Conservation (phyloP, 2,797 vertebrate species). For the Graptemys geographica region DNA sequence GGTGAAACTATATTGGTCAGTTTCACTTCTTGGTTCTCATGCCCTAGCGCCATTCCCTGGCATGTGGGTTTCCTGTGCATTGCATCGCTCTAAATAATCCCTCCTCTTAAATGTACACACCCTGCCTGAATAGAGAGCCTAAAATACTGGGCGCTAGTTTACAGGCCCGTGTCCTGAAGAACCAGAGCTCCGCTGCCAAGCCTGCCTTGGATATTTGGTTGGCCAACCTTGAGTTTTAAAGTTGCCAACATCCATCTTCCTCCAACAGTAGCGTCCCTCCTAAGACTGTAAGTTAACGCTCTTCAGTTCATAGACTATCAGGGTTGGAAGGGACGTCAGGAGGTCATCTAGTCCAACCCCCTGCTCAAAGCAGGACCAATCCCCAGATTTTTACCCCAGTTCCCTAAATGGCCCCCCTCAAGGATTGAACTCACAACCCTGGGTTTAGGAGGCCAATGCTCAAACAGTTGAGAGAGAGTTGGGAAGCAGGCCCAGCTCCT, state of each 20-base stretch:
- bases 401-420: no score
- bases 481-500: background rate
- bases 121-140: background rate
- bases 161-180: background rate
- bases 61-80: background rate
- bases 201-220: background rate
- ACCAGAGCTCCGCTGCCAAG: background rate
- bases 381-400: no score
- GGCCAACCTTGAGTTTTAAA: background rate
- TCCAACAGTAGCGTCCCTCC: background rate
- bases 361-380: no score
- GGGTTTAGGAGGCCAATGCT: no score
- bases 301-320: background rate
- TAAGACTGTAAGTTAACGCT: background rate
- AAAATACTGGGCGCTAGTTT: background rate
- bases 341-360: no score
- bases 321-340: no score
- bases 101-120: background rate
- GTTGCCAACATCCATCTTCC: background rate
- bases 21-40: background rate
- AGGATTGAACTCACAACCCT: no score
- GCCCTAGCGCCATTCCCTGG: background rate
- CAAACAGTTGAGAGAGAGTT: background rate
- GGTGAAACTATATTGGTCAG: background rate
- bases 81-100: background rate